These are phyloP conservation scores for Notolabrus celidotus DNA, from an alignment of 2,797 vertebrate genomes.

Conservation along the genomic window DNA sequence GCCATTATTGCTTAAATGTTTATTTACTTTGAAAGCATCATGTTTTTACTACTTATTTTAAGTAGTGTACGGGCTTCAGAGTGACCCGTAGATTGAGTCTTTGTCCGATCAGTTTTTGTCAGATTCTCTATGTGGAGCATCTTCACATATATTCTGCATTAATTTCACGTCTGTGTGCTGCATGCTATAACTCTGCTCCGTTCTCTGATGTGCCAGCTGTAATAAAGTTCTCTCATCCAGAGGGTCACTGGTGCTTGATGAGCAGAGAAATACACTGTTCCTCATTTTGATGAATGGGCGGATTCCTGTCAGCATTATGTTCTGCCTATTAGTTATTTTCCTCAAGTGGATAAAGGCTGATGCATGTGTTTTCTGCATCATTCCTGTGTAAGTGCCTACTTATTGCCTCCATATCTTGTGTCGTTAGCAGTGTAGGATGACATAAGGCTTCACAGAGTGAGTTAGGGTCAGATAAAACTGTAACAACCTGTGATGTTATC, in stretches of 20 bases:
- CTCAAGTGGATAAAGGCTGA: constrained; percentile 61
- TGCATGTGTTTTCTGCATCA: constrained; percentile 39
- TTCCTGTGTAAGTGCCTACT: constrained; percentile 22
- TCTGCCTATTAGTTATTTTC: constrained; percentile 62
- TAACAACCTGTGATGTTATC: constrained; percentile 13
- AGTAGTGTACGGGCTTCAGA: neutral
- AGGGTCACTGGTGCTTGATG: constrained; percentile 70
- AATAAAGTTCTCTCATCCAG: constrained; percentile 57
- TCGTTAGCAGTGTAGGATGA: constrained; percentile 11
- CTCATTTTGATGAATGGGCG: constrained; percentile 65
- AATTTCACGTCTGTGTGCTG: constrained; percentile 1
- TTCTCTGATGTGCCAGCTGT: constrained; percentile 51
- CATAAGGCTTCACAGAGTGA: constrained; percentile 23
- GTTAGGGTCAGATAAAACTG: constrained; percentile 10
- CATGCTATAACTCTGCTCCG: constrained; percentile 22
- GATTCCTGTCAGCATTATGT: constrained; percentile 63
- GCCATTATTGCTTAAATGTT: too few species aligned
- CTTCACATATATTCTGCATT: constrained; percentile 13
- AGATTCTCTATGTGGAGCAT: neutral
- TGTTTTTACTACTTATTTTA: neutral
- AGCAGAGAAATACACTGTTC: constrained; percentile 58
- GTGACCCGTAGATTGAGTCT: neutral
- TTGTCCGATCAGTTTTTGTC: neutral
- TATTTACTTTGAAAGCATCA: neutral
- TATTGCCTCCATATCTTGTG: constrained; percentile 29